Percentiles rank a stretch among this genome's conserved stretches.
Conservation (phyloP, 2,888 invertebrate species). For the Flexamia atlantica region DNA sequence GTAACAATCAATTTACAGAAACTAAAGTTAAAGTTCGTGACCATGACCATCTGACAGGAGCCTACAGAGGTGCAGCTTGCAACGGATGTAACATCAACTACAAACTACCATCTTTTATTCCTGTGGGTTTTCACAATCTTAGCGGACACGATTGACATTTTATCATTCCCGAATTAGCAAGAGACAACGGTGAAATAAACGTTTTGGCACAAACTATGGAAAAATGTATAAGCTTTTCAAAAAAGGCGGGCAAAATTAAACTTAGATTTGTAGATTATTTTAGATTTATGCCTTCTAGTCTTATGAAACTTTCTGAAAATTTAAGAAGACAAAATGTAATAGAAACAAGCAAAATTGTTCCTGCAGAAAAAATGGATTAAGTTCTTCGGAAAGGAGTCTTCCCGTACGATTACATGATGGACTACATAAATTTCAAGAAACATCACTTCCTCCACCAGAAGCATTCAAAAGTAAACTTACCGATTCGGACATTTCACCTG, state of each 20-base stretch:
- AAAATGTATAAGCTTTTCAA: slow-evolving; percentile 31
- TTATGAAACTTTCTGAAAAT: neutral
- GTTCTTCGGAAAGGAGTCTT: slow-evolving; percentile 62
- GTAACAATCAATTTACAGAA: neutral
- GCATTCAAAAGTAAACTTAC: slow-evolving; percentile 69
- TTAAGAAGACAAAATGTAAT: neutral
- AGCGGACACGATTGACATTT: slow-evolving; percentile 22
- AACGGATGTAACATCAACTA: slow-evolving; percentile 40
- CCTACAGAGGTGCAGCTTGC: slow-evolving; percentile 14
- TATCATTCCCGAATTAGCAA: neutral
- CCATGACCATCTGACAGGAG: slow-evolving; percentile 17
- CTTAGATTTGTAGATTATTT: slow-evolving; percentile 41
- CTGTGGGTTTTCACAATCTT: neutral
- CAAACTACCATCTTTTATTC: slow-evolving; percentile 23
- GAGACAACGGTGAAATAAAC: neutral
- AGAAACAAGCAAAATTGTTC: slow-evolving; percentile 34
- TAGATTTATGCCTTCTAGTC: slow-evolving; percentile 6
- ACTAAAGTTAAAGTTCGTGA: neutral
- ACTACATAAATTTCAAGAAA: slow-evolving; percentile 61
- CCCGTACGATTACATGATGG: slow-evolving; percentile 69
- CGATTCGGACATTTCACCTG: slow-evolving; percentile 68
- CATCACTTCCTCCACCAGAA: slow-evolving; percentile 68
- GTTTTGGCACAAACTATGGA: slow-evolving; percentile 12
- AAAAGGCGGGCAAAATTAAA: slow-evolving; percentile 10
- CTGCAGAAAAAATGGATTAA: slow-evolving; percentile 4